Base-by-base conservation (phyloP, 1,140 invertebrate genomes). In the Bombus huntii region DNA sequence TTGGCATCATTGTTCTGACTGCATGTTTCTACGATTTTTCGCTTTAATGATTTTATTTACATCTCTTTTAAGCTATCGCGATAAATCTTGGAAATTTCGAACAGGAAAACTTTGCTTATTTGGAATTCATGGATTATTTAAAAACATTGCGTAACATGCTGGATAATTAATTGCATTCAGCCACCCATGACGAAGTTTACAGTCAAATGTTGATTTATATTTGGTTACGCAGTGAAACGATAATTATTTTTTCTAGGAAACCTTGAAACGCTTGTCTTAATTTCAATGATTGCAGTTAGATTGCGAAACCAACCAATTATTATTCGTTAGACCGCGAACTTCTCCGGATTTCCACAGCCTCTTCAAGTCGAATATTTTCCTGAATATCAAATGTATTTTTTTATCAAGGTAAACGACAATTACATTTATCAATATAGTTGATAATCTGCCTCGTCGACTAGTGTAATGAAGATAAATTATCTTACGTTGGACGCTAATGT, bases 81-180 rank as follows among this genome's bases (percentile, higher is more conserved):
- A 68, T n/a, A 76, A 71, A 12, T 62, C 31, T 12, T 15, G 71
- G 59, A n/a, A 87, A 57, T 53, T 28, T 34, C 13, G 6, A 47
- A 47, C 34, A 72, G 76, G 66, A 85, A 85, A 85, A 71, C 68
- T 34, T 72, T 39, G 71, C 18, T 62, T n/a, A 34, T 47, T 53
- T 59, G 37, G 8, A 47, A 18, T 22, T 47, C 28, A 62, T 34
- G 1, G 18, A 22, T 53, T 53, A 53, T 53, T 53, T 22, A 8
- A 22, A 53, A 31, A 31, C 13, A 18, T 47, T 25, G 18, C 10
- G 37, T 1, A 42, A 34, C n/a, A 18, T 22, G 6, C 68, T 25
- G n/a, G 3, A 57, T 4, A 57, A 5, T 31, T 47, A 4, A 22
- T 9, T 10, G 9, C 22, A 6, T n/a, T 71, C 4, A 10, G 22